Percentiles rank a stretch among this genome's conserved stretches.
Conservation (phyloP, 2,797 vertebrate species). For the Falco novaeseelandiae region DNA sequence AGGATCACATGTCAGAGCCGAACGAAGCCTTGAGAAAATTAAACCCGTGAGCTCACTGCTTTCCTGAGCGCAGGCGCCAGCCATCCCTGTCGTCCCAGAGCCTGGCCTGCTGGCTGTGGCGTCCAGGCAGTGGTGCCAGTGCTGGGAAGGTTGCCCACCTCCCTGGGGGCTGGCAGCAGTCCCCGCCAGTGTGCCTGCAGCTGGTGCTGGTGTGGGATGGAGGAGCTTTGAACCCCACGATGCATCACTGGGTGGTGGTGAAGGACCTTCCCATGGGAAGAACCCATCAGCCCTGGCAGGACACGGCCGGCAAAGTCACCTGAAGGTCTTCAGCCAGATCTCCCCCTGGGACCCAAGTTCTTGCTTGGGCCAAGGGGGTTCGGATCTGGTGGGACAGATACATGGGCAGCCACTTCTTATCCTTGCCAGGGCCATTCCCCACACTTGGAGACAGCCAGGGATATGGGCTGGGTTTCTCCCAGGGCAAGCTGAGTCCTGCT, state of each 20-base stretch:
- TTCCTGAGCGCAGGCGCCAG: conserved; percentile 26
- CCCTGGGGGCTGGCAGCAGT: accelerated
- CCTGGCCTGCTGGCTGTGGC: neutral
- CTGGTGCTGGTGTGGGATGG: accelerated
- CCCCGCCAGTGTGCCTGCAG: accelerated
- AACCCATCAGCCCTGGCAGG: neutral
- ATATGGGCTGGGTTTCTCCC: accelerated
- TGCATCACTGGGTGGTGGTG: neutral
- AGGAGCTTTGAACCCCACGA: neutral
- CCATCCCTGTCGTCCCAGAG: neutral
- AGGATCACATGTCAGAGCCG: conserved; percentile 52
- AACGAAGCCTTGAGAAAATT: conserved; percentile 49
- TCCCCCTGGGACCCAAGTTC: neutral
- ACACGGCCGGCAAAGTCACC: neutral
- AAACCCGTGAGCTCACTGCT: conserved; percentile 48
- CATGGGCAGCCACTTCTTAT: accelerated
- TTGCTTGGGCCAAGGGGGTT: neutral
- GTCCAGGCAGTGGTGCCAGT: neutral
- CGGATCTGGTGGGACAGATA: neutral
- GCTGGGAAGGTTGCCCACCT: neutral
- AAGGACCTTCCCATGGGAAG: neutral
- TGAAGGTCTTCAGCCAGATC: neutral
- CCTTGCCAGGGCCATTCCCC: accelerated
- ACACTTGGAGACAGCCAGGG: neutral
- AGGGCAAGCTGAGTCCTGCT: neutral